A percentile compares a stretch with the other conserved stretches of the same genome.
phyloP scores from a whole-genome alignment of 2,888 invertebrate genomes.

The Coelopa pilipes region DNA sequence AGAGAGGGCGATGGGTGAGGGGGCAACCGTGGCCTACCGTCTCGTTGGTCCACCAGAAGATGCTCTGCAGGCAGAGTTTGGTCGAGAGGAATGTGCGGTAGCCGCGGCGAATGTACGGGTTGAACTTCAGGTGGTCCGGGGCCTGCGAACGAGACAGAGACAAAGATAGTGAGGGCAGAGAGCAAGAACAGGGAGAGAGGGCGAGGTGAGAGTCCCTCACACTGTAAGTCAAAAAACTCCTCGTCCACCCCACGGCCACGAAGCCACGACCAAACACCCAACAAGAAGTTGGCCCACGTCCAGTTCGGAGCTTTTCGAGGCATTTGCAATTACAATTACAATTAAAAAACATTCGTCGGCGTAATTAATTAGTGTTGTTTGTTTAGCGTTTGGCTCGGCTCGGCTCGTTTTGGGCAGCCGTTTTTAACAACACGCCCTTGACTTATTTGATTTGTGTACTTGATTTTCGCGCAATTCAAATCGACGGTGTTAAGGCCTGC shows the following conservation, averaged over 20 bases:
- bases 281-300: not conserved
- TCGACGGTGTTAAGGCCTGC: conserved; percentile 47
- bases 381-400: conserved; percentile 37
- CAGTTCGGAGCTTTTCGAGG: not conserved
- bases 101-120: conserved; percentile 85
- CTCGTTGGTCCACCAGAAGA: conserved; percentile 98
- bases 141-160: conserved; percentile 68
- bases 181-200: not conserved
- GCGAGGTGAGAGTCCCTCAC: conserved; percentile 9
- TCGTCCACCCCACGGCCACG: too few species aligned
- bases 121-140: conserved; percentile 85
- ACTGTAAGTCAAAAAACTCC: too few species aligned
- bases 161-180: not conserved
- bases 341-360: not conserved
- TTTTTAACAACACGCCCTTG: conserved; percentile 57
- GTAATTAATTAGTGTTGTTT: conserved; percentile 40
- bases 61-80: conserved; percentile 87
- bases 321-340: conserved; percentile 11
- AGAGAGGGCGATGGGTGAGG: too few species aligned
- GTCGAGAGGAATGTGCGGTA: conserved; percentile 86
- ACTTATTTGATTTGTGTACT: conserved; percentile 47
- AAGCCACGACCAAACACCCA: not conserved
- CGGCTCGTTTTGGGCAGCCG: too few species aligned
- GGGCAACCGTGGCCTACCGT: conserved; percentile 69
- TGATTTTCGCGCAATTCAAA: conserved; percentile 30